A percentile compares a stretch with the other conserved stretches of the same genome.
These are phyloP conservation scores for Philaethria dido DNA, from an alignment of 2,888 invertebrate genomes.

Conservation along the genomic window DNA sequence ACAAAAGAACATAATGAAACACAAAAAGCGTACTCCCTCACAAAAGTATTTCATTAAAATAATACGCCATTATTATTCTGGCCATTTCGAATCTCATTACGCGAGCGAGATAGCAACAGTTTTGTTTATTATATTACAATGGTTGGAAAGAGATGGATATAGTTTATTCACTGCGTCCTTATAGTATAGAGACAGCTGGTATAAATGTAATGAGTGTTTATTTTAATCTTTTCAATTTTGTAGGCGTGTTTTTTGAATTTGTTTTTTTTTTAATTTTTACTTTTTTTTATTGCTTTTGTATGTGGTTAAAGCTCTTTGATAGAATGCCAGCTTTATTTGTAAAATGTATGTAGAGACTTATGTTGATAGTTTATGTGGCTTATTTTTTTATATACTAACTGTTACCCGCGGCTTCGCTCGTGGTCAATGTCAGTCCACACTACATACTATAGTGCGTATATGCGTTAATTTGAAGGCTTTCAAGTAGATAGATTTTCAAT, in stretches of 20 bases:
- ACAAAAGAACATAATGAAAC: conserved; percentile 43
- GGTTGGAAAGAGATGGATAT: conserved; percentile 31
- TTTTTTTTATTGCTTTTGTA: not conserved
- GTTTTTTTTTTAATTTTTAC: not conserved
- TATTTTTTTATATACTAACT: no score
- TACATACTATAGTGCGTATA: no score
- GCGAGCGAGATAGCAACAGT: conserved; percentile 55
- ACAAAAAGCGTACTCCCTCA: conserved; percentile 53
- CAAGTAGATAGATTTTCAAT: no score
- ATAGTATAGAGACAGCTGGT: conserved; percentile 30
- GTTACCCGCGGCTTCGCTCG: no score
- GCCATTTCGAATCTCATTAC: conserved; percentile 72
- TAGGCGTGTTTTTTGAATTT: conserved; percentile 8
- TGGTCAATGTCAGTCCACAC: no score
- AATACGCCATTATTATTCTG: conserved; percentile 61
- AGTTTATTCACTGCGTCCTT: conserved; percentile 33
- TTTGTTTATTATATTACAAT: conserved; percentile 33
- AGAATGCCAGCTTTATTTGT: not conserved
- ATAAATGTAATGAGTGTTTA: conserved; percentile 16
- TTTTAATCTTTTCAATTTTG: conserved; percentile 21
- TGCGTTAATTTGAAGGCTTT: no score
- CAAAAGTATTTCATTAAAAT: conserved; percentile 66
- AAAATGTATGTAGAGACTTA: not conserved
- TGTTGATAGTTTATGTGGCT: no score
- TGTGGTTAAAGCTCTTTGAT: not conserved